Evolutionary conservation across 53 echinoderm and acorn worm genomes (phyloP).

Genomic region (Echinarachnius parma): DNA sequence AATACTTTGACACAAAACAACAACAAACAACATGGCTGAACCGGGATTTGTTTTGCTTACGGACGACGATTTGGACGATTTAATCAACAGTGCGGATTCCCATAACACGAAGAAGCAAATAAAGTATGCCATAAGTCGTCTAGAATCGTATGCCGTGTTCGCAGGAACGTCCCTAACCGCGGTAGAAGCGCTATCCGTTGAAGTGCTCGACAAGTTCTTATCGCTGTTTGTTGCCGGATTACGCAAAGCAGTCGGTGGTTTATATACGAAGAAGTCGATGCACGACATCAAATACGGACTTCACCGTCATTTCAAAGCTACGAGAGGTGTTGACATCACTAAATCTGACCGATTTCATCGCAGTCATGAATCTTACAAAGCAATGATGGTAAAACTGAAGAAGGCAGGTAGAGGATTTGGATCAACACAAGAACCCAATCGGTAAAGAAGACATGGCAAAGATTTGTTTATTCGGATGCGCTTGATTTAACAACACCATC

Average conservation of each 20-base stretch:
- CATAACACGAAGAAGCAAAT: no score
- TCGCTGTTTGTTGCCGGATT: slow-evolving; percentile 45
- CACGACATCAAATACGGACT: slow-evolving; percentile 49
- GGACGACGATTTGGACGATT: no score
- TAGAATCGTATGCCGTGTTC: not conserved
- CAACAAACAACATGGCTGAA: no score
- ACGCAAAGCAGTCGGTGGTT: slow-evolving; percentile 36
- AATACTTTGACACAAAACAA: no score
- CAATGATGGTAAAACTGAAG: slow-evolving; percentile 39
- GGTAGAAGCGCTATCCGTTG: slow-evolving; percentile 22
- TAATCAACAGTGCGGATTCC: no score
- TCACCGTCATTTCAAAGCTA: slow-evolving; percentile 26
- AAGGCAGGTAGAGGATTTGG: slow-evolving; percentile 27
- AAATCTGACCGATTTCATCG: slow-evolving; percentile 29
- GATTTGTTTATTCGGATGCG: slow-evolving; percentile 21
- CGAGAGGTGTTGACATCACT: slow-evolving; percentile 14
- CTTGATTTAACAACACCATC: slow-evolving; percentile 1
- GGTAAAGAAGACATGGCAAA: slow-evolving; percentile 37
- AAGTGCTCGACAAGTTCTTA: slow-evolving; percentile 38
- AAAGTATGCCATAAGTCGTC: slow-evolving; percentile 31
- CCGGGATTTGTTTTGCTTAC: no score
- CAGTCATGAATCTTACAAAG: slow-evolving; percentile 24
- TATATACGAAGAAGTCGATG: slow-evolving; percentile 61
- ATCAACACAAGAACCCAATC: slow-evolving; percentile 26
- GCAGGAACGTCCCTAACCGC: not conserved